Evolutionary conservation across 2,888 invertebrate genomes (phyloP).

Genomic region (Cosmorhoe ocellata): DNA sequence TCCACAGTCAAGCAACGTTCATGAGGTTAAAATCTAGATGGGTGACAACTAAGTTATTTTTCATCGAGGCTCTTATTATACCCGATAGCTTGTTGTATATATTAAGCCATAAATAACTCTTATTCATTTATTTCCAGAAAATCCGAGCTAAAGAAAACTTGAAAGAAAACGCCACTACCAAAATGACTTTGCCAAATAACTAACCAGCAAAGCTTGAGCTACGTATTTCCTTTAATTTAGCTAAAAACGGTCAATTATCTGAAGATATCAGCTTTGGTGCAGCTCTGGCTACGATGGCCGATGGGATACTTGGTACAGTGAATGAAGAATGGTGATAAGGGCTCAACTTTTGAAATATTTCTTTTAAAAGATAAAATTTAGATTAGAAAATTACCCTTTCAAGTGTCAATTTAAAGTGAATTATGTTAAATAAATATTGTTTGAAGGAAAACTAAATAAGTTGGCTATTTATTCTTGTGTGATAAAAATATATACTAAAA

Average conservation of each 20-base stretch:
- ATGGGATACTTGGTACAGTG: constrained; percentile 4
- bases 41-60: too few relatives aligned
- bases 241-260: neutral
- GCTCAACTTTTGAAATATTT: constrained; percentile 13
- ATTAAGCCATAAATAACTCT: constrained; percentile 14
- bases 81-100: too few relatives aligned
- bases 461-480: too few relatives aligned
- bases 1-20: too few relatives aligned
- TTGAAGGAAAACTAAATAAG: too few relatives aligned
- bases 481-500: too few relatives aligned
- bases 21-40: too few relatives aligned
- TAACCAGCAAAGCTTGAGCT: constrained; percentile 9
- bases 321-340: constrained; percentile 12
- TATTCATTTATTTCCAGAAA: constrained; percentile 15
- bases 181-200: constrained; percentile 13
- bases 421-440: too few relatives aligned
- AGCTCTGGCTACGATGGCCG: constrained; percentile 6
- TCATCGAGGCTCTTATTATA: too few relatives aligned
- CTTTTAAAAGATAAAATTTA: neutral
- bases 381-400: too few relatives aligned
- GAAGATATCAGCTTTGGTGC: neutral
- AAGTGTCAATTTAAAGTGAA: too few relatives aligned
- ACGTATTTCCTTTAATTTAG: neutral
- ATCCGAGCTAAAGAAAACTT: constrained; percentile 11
- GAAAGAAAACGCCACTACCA: constrained; percentile 17